A percentile compares a stretch with the other conserved stretches of the same genome.
These are phyloP conservation scores for Rhopalosiphum nymphaeae DNA, from an alignment of 2,888 invertebrate genomes.

Conservation along the genomic window DNA sequence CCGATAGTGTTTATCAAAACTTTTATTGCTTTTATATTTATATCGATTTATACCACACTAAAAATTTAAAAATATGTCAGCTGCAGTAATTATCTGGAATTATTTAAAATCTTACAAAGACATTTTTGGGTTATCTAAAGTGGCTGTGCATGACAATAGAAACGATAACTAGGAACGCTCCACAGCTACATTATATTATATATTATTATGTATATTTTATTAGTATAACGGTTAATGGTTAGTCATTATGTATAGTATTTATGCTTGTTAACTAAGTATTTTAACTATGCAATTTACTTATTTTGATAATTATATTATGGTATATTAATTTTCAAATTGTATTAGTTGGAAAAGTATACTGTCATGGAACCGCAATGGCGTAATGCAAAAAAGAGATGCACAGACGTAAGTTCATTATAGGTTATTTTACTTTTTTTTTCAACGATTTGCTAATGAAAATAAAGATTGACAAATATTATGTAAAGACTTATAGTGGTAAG, in stretches of 20 bases:
- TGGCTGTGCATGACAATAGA: background rate
- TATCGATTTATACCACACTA: background rate
- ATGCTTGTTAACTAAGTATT: background rate
- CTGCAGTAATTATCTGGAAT: background rate
- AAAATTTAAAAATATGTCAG: background rate
- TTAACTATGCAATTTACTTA: background rate
- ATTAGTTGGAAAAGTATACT: background rate
- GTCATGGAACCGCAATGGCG: background rate
- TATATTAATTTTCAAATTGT: background rate
- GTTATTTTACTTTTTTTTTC: background rate
- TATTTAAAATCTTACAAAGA: background rate
- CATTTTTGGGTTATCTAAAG: background rate
- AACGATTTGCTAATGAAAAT: background rate
- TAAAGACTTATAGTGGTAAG: background rate
- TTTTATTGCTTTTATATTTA: background rate
- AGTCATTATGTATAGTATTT: background rate
- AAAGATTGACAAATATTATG: background rate
- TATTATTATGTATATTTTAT: background rate
- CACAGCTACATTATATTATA: background rate
- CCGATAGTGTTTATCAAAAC: background rate
- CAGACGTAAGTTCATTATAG: background rate
- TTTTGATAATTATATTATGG: background rate
- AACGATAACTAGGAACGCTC: background rate
- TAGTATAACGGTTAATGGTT: background rate
- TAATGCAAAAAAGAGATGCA: background rate